phyloP scores from a whole-genome alignment of 1,140 invertebrate species.

The Aphelinus certus region DNA sequence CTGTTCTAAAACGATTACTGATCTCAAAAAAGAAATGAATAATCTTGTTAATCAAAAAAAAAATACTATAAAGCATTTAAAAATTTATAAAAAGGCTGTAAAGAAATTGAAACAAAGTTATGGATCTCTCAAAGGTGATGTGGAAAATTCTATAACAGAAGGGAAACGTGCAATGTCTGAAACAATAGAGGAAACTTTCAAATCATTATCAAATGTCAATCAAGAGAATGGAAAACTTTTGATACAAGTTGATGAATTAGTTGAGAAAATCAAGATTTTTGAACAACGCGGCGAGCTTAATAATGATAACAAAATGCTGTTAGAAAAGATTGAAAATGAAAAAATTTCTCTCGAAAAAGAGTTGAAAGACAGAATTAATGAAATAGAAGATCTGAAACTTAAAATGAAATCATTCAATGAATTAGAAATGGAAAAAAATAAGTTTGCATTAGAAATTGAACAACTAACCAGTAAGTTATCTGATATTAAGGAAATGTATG shows the following conservation, averaged over 20 bases:
- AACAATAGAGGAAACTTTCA: constrained; percentile 27
- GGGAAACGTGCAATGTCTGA: constrained; percentile 21
- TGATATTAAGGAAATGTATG: constrained; percentile 34
- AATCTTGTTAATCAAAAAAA: constrained; percentile 46
- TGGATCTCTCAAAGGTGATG: constrained; percentile 39
- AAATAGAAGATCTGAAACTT: constrained; percentile 56
- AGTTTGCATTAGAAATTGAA: constrained; percentile 48
- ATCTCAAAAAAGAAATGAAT: constrained; percentile 46
- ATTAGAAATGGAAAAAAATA: constrained; percentile 41
- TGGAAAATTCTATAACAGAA: constrained; percentile 31
- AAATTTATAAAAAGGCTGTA: constrained; percentile 41
- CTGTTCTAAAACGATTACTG: constrained; percentile 43
- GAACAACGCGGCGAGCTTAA: constrained; percentile 55
- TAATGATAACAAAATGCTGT: constrained; percentile 46
- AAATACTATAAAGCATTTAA: constrained; percentile 46
- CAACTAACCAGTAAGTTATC: constrained; percentile 45
- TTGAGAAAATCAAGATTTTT: constrained; percentile 47
- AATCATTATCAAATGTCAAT: constrained; percentile 33
- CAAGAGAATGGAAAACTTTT: constrained; percentile 32
- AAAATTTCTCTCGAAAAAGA: constrained; percentile 50
- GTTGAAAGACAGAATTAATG: constrained; percentile 53
- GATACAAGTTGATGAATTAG: constrained; percentile 29
- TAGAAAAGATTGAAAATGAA: constrained; percentile 51
- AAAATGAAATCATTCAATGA: constrained; percentile 47
- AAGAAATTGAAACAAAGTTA: constrained; percentile 44